Conservation (phyloP, 1,140 invertebrate genomes). For the Drosophila subpulchrella region DNA sequence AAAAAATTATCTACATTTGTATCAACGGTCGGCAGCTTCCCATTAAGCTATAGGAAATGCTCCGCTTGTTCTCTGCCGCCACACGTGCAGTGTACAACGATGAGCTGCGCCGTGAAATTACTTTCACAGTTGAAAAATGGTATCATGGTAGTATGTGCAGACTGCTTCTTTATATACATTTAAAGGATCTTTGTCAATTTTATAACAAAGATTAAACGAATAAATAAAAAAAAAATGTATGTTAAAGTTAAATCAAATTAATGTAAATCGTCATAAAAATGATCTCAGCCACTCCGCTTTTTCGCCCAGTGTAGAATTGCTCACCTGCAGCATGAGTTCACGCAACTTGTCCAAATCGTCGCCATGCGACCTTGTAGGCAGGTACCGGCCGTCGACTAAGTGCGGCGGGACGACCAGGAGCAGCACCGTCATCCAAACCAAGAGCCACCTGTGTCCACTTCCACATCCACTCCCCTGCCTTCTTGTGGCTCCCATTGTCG, state of each 20-base stretch:
- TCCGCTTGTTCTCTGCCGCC: no score
- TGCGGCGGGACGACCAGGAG: constrained; percentile 65
- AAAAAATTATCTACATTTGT: no score
- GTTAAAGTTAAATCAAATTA: no score
- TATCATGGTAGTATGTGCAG: no score
- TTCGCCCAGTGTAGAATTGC: constrained; percentile 52
- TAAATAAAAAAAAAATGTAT: not conserved
- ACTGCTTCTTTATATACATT: not conserved
- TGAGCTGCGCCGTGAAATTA: no score
- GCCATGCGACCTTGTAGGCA: constrained; percentile 86
- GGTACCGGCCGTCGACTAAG: constrained; percentile 85
- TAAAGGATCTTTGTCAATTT: no score
- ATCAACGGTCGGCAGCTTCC: no score
- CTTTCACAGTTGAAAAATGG: no score
- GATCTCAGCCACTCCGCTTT: not conserved
- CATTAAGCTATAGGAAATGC: no score
- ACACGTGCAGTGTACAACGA: no score
- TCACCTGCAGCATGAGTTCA: constrained; percentile 87
- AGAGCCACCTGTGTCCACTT: constrained; percentile 50
- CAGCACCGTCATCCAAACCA: constrained; percentile 60
- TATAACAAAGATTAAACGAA: no score
- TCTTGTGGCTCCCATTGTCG: constrained; percentile 29
- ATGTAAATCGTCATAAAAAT: not conserved
- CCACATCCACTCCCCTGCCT: constrained; percentile 24
- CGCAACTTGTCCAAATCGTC: constrained; percentile 86